Conservation (phyloP, 2,888 invertebrate species). For the Lottia gigantea region DNA sequence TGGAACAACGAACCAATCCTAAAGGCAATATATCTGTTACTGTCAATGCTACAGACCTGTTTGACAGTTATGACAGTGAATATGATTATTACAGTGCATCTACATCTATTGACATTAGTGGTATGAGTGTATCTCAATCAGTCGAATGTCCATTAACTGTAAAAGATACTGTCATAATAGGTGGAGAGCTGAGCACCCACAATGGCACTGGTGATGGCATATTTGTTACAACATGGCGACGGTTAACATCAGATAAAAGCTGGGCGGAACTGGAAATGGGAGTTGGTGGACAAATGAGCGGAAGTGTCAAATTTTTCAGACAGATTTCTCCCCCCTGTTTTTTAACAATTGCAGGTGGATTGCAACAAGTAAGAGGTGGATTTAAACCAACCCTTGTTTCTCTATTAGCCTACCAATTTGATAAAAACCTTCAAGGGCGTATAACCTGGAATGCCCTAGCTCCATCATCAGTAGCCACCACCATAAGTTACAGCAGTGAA, state of each 20-base stretch:
- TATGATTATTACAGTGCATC: slow-evolving; percentile 59
- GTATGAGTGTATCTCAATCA: slow-evolving; percentile 91
- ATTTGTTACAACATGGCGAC: slow-evolving; percentile 81
- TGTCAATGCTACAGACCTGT: slow-evolving; percentile 92
- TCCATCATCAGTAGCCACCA: slow-evolving; percentile 82
- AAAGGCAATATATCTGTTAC: slow-evolving; percentile 87
- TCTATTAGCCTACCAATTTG: slow-evolving; percentile 82
- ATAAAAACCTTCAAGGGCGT: slow-evolving; percentile 88
- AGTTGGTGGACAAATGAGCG: slow-evolving; percentile 70
- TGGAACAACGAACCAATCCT: slow-evolving; percentile 92
- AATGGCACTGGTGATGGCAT: slow-evolving; percentile 86
- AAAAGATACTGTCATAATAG: slow-evolving; percentile 85
- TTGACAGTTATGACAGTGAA: slow-evolving; percentile 79
- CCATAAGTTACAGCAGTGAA: slow-evolving; percentile 82
- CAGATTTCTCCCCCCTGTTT: slow-evolving; percentile 75
- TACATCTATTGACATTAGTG: slow-evolving; percentile 86
- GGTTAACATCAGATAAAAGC: slow-evolving; percentile 83
- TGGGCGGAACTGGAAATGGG: slow-evolving; percentile 85
- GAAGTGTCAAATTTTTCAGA: slow-evolving; percentile 83
- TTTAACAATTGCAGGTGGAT: slow-evolving; percentile 79
- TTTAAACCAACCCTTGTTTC: slow-evolving; percentile 75
- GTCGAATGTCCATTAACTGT: slow-evolving; percentile 91
- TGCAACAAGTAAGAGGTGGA: slow-evolving; percentile 83
- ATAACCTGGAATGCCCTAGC: slow-evolving; percentile 81
- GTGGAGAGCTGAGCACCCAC: slow-evolving; percentile 72